Conservation (phyloP, 2,888 invertebrate species). For the Imbricaverruca yamaguchii region DNA sequence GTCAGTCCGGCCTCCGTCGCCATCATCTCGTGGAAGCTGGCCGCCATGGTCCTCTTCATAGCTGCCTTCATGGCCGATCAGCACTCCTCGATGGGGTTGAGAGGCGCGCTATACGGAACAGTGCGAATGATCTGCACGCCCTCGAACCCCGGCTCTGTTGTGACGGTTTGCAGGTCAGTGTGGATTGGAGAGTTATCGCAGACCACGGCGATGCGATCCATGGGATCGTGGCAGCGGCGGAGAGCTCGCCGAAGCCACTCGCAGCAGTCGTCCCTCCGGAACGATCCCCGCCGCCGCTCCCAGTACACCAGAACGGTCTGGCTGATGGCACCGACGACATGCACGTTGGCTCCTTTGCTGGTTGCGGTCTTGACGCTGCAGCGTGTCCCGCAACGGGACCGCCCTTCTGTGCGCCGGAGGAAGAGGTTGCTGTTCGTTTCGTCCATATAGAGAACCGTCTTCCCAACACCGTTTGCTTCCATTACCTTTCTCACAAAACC, state of each 20-base stretch:
- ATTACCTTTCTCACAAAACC: conserved; percentile 20
- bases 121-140: no score
- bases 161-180: neutral
- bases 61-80: no score
- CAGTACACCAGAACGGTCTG: conserved; percentile 24
- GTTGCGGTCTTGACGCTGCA: conserved; percentile 24
- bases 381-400: conserved; percentile 16
- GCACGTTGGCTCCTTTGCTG: conserved; percentile 25
- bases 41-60: no score
- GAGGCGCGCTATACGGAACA: no score
- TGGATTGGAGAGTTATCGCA: conserved; percentile 11
- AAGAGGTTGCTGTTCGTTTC: conserved; percentile 26
- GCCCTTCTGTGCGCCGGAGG: conserved; percentile 18
- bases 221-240: no score
- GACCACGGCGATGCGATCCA: no score
- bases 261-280: conserved; percentile 24
- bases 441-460: conserved; percentile 25
- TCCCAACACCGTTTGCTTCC: conserved; percentile 24
- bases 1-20: no score
- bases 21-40: no score
- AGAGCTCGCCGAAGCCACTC: no score
- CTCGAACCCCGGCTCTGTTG: neutral
- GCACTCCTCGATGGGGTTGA: no score
- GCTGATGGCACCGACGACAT: conserved; percentile 26
- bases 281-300: conserved; percentile 25